phyloP scores from a whole-genome alignment of 2,113 vertebrate species.

The Morone saxatilis region DNA sequence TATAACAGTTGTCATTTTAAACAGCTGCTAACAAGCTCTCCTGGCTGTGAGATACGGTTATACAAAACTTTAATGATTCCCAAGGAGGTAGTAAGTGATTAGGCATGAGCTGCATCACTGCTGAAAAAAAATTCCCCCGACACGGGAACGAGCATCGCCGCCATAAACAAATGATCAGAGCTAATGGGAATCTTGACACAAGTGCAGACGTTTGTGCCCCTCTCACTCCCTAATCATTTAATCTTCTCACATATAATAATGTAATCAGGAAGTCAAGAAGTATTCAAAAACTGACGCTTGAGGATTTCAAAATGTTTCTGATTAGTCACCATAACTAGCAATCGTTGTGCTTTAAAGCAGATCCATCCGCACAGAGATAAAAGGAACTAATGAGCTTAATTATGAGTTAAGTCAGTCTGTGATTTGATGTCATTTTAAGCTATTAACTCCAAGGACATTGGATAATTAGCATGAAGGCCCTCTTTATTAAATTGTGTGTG shows the following conservation, averaged over 20 bases:
- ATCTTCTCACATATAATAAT: conserved; percentile 19
- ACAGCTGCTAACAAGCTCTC: neutral
- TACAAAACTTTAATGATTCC: conserved; percentile 15
- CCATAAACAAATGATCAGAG: neutral
- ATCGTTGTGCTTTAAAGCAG: conserved; percentile 19
- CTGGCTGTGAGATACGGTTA: conserved; percentile 1
- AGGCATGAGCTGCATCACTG: neutral
- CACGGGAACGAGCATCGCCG: neutral
- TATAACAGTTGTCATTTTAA: neutral
- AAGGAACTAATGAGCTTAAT: conserved; percentile 21
- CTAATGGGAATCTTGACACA: neutral
- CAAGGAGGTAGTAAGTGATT: conserved; percentile 16
- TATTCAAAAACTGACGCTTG: neutral
- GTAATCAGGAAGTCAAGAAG: conserved; percentile 16
- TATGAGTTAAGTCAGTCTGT: conserved; percentile 37
- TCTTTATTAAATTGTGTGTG: conserved; percentile 15
- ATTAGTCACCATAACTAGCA: neutral
- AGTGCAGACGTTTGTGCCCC: neutral
- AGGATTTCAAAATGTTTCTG: conserved; percentile 16
- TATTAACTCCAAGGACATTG: conserved; percentile 53
- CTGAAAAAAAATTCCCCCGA: neutral
- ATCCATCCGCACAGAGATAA: conserved; percentile 21
- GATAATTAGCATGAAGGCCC: conserved; percentile 28
- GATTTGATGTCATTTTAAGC: conserved; percentile 39
- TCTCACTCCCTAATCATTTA: conserved; percentile 2